These are phyloP conservation scores for Colistium nudipinnis DNA, from an alignment of 2,113 vertebrate species.

Conservation along the genomic window DNA sequence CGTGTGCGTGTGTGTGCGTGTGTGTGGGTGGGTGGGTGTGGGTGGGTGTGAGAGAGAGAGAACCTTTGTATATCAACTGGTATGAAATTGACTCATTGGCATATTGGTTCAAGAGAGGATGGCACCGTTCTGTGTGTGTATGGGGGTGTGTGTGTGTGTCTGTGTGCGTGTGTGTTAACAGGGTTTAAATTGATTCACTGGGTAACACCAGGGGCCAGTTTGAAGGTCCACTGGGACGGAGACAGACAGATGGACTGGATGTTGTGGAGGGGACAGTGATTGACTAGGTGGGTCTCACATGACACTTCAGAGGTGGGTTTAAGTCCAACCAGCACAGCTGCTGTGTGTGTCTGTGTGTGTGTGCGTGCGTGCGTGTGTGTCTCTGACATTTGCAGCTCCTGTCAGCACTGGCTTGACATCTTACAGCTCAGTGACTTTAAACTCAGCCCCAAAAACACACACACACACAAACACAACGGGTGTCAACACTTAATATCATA, in stretches of 20 bases:
- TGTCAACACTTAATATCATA: no score
- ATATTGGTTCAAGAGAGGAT: constrained; percentile 19
- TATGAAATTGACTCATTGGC: constrained; percentile 50
- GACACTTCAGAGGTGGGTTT: constrained; percentile 46
- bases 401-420: constrained; percentile 46
- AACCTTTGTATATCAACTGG: constrained; percentile 45
- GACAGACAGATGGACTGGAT: constrained; percentile 59
- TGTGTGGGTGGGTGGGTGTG: constrained; percentile 14
- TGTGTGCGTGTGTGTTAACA: constrained; percentile 44
- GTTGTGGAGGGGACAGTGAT: constrained; percentile 5
- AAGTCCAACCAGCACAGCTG: constrained; percentile 45
- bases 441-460: neutral
- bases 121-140: constrained; percentile 21
- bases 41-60: neutral
- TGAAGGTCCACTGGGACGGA: constrained; percentile 25
- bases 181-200: constrained; percentile 56
- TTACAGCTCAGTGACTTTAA: constrained; percentile 47
- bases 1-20: constrained; percentile 19
- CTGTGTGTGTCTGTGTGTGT: constrained; percentile 21
- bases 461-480: neutral
- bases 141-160: constrained; percentile 12
- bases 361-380: constrained; percentile 22
- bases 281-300: constrained; percentile 39
- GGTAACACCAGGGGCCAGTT: constrained; percentile 7
- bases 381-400: constrained; percentile 52